A percentile compares a stretch with the other conserved stretches of the same genome.
These are phyloP conservation scores for Thereva unica DNA, from an alignment of 2,888 invertebrate genomes.

Conservation along the genomic window DNA sequence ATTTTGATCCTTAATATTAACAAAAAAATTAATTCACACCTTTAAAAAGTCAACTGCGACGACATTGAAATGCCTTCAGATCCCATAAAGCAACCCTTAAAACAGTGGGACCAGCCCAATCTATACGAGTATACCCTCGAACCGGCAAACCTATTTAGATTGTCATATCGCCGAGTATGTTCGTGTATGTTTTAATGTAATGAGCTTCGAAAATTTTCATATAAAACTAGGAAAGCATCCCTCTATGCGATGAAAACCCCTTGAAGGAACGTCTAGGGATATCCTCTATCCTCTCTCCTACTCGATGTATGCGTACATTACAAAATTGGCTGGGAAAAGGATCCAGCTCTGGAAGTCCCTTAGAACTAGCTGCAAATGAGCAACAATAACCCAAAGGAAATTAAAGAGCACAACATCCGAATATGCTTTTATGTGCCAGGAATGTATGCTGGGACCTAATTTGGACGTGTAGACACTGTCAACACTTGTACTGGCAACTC, in stretches of 20 bases:
- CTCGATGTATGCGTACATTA: constrained; percentile 15
- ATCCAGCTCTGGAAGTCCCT: constrained; percentile 19
- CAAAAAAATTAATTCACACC: no score
- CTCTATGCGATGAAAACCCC: constrained; percentile 24
- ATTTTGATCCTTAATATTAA: no score
- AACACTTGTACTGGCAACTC: constrained; percentile 32
- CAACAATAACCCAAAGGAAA: constrained; percentile 41
- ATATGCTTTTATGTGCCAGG: constrained; percentile 28
- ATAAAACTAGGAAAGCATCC: constrained; percentile 36
- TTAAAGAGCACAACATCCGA: constrained; percentile 37
- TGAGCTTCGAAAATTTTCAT: constrained; percentile 38
- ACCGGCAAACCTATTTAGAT: constrained; percentile 29
- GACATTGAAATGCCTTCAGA: no score
- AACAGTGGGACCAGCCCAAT: no score
- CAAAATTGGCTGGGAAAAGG: constrained; percentile 33
- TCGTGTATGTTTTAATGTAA: constrained; percentile 32
- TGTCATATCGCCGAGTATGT: constrained; percentile 11
- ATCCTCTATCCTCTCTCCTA: not conserved
- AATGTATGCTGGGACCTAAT: constrained; percentile 21
- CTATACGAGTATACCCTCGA: not conserved
- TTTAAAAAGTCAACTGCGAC: no score
- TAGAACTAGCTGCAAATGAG: constrained; percentile 40
- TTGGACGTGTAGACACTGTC: constrained; percentile 34
- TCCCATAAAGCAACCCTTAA: no score
- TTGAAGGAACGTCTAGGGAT: constrained; percentile 25